Percentiles rank a stretch among this genome's conserved stretches.
Evolutionary conservation across 1,140 invertebrate species (phyloP).

Genomic region (Fopius arisanus): DNA sequence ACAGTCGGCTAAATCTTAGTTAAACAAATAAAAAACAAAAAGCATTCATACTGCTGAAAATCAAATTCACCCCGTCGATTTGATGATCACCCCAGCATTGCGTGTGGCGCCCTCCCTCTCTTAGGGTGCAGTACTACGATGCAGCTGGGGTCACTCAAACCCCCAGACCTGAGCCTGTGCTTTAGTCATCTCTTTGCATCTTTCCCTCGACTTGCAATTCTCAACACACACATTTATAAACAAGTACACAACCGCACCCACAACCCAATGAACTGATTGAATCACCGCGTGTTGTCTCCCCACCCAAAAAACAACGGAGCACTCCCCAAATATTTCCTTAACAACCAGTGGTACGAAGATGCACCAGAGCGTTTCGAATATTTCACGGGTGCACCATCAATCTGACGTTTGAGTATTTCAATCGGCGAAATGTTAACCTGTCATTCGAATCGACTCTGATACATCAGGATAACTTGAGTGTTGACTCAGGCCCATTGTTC

Average conservation of each 20-base stretch:
- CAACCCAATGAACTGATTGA: background rate
- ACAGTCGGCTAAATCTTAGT: no score
- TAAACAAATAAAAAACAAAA: no score
- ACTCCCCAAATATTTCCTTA: background rate
- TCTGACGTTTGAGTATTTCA: background rate
- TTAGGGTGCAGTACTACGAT: no score
- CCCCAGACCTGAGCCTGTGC: no score
- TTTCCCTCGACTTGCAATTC: no score
- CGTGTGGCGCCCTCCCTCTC: no score
- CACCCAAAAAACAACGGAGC: background rate
- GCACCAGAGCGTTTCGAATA: background rate
- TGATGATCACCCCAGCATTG: no score
- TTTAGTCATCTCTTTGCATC: no score
- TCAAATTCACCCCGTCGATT: no score
- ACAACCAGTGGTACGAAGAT: background rate
- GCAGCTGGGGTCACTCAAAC: no score
- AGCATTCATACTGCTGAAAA: no score
- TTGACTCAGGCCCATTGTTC: slow-evolving; percentile 19
- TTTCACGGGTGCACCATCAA: background rate
- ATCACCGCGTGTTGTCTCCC: background rate
- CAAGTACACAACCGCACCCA: slow-evolving; percentile 7
- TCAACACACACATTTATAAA: background rate
- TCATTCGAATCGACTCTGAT: slow-evolving; percentile 1
- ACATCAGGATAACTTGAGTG: slow-evolving; percentile 2
- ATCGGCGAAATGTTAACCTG: background rate